Evolutionary conservation across 2,888 invertebrate species (phyloP).

Genomic region (Hydriomena furcata): DNA sequence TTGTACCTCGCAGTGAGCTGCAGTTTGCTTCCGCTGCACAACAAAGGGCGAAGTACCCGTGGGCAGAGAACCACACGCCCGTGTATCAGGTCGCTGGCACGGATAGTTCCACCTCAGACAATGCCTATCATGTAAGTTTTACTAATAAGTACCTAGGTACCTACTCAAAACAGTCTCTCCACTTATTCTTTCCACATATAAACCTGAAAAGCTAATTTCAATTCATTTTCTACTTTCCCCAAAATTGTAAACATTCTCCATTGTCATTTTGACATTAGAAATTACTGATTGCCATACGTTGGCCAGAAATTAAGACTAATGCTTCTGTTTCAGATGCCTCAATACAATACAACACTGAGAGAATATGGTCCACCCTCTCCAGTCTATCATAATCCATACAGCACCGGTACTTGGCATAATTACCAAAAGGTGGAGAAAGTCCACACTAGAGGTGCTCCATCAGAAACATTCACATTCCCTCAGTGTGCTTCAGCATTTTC

Average conservation of each 20-base stretch:
- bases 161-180: neutral
- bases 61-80: constrained; percentile 71
- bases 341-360: constrained; percentile 60
- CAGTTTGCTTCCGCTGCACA: constrained; percentile 72
- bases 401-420: constrained; percentile 64
- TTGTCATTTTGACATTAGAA: too few species aligned
- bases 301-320: neutral
- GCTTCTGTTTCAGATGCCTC: constrained; percentile 60
- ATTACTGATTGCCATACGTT: too few species aligned
- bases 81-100: constrained; percentile 73
- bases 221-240: too few species aligned
- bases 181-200: too few species aligned
- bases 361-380: constrained; percentile 75
- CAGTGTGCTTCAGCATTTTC: constrained; percentile 75
- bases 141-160: neutral
- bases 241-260: too few species aligned
- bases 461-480: constrained; percentile 65
- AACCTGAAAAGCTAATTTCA: too few species aligned
- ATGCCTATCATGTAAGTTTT: constrained; percentile 70
- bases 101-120: constrained; percentile 78
- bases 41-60: constrained; percentile 77
- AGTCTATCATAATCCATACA: constrained; percentile 77
- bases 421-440: constrained; percentile 64
- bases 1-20: constrained; percentile 74
- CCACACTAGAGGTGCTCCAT: constrained; percentile 42